These are phyloP conservation scores for Perccottus glenii DNA, from an alignment of 2,113 vertebrate genomes.

Conservation along the genomic window DNA sequence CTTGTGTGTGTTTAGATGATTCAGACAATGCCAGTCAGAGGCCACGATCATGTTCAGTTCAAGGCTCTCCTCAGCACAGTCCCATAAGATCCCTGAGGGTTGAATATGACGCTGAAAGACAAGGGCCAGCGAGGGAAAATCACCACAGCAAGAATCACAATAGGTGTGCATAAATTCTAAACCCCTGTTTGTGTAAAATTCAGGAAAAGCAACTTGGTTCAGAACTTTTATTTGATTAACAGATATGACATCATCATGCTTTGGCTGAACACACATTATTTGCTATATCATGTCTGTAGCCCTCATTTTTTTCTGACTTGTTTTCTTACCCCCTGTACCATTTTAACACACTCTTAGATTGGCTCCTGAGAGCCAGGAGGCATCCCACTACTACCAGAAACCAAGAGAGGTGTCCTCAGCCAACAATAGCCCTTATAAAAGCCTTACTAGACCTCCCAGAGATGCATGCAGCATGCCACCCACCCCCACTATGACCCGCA, in stretches of 20 bases:
- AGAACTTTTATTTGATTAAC: conserved; percentile 25
- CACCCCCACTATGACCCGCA: conserved; percentile 90
- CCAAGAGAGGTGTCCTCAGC: conserved; percentile 84
- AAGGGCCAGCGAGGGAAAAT: conserved; percentile 65
- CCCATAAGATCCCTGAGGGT: conserved; percentile 82
- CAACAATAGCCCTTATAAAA: conserved; percentile 91
- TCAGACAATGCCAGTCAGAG: conserved; percentile 75
- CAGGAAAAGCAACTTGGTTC: conserved; percentile 4
- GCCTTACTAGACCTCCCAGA: conserved; percentile 82
- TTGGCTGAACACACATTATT: conserved; percentile 9
- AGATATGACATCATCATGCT: conserved; percentile 4
- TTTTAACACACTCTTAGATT: conserved; percentile 53
- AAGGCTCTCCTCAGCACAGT: conserved; percentile 88
- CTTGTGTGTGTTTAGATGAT: conserved; percentile 74
- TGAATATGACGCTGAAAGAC: conserved; percentile 72
- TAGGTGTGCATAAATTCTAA: conserved; percentile 52
- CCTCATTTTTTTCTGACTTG: conserved; percentile 5
- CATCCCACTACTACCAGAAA: conserved; percentile 54
- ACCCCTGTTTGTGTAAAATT: not conserved
- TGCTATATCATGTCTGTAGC: conserved; percentile 48
- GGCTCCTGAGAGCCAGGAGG: conserved; percentile 57
- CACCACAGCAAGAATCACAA: conserved; percentile 68
- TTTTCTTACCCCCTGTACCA: conserved; percentile 24
- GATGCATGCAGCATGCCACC: conserved; percentile 89
- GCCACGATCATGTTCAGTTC: conserved; percentile 84